phyloP scores from a whole-genome alignment of 2,797 vertebrate species.

The Percopsis omiscomaycus region DNA sequence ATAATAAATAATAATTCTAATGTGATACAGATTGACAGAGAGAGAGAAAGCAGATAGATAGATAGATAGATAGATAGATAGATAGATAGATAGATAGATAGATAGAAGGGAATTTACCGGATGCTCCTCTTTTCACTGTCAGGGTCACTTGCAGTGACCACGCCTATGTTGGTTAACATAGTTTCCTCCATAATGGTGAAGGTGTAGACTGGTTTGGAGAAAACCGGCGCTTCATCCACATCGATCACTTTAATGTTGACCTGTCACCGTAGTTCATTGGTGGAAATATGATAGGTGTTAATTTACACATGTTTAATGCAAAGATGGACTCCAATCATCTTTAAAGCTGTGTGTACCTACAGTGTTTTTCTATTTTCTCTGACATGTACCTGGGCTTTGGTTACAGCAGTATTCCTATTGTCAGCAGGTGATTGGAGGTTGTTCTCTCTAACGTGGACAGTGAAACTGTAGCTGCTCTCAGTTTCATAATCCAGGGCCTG shows the following conservation, averaged over 20 bases:
- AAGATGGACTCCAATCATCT: no score
- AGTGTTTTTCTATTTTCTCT: neutral
- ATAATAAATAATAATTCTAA: neutral
- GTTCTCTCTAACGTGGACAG: constrained; percentile 80
- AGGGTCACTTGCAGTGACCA: constrained; percentile 81
- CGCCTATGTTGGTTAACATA: constrained; percentile 71
- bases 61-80: neutral
- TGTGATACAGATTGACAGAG: neutral
- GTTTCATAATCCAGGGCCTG: constrained; percentile 89
- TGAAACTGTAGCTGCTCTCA: constrained; percentile 73
- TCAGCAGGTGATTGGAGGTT: constrained; percentile 67
- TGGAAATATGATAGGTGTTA: no score
- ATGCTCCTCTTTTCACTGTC: constrained; percentile 78
- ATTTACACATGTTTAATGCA: no score
- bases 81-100: neutral
- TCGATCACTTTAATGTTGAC: constrained; percentile 82
- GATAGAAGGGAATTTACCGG: constrained; percentile 65
- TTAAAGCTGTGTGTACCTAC: no score
- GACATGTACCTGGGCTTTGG: constrained; percentile 63
- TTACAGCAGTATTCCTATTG: constrained; percentile 57
- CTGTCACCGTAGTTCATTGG: constrained; percentile 9
- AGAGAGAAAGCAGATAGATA: neutral
- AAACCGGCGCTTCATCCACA: constrained; percentile 89
- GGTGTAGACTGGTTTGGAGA: constrained; percentile 74
- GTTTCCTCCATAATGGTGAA: constrained; percentile 83